Percentiles rank a stretch among this genome's conserved stretches.
These are phyloP conservation scores for Cyphomyrus plagiostoma DNA, from an alignment of 2,113 vertebrate genomes.

Conservation along the genomic window DNA sequence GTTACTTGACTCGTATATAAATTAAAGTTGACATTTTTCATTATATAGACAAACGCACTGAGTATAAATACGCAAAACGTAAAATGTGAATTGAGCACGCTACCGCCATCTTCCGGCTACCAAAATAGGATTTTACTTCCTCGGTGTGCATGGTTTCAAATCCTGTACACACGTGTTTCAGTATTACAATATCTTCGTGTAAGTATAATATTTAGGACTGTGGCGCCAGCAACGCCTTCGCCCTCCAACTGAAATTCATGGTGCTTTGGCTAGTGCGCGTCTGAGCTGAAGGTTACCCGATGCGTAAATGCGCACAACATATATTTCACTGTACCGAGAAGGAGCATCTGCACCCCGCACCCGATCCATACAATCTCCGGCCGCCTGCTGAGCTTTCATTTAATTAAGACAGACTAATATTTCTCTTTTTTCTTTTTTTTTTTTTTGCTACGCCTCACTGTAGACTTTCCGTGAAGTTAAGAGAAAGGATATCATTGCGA, in stretches of 20 bases:
- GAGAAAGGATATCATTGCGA: not conserved
- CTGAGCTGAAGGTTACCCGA: constrained; percentile 47
- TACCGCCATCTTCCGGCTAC: constrained; percentile 1
- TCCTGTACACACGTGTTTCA: not conserved
- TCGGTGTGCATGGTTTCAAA: not conserved
- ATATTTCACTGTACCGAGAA: not conserved
- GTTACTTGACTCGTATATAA: not conserved
- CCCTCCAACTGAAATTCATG: not conserved
- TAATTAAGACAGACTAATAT: not conserved
- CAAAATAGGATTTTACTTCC: not conserved
- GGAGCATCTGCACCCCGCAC: not conserved
- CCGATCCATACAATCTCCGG: not conserved
- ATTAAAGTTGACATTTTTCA: not conserved
- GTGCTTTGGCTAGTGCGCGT: constrained; percentile 18
- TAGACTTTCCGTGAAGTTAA: not conserved
- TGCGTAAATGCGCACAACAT: constrained; percentile 37
- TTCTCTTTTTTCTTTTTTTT: not conserved
- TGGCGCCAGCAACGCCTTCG: not conserved
- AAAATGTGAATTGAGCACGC: not conserved
- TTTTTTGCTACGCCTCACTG: not conserved
- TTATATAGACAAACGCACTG: not conserved
- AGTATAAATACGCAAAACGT: not conserved
- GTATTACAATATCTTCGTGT: not conserved
- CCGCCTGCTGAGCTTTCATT: not conserved
- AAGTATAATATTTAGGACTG: not conserved